These are phyloP conservation scores for Pongo pygmaeus DNA, from an alignment of 2,113 vertebrate species.

Conservation along the genomic window DNA sequence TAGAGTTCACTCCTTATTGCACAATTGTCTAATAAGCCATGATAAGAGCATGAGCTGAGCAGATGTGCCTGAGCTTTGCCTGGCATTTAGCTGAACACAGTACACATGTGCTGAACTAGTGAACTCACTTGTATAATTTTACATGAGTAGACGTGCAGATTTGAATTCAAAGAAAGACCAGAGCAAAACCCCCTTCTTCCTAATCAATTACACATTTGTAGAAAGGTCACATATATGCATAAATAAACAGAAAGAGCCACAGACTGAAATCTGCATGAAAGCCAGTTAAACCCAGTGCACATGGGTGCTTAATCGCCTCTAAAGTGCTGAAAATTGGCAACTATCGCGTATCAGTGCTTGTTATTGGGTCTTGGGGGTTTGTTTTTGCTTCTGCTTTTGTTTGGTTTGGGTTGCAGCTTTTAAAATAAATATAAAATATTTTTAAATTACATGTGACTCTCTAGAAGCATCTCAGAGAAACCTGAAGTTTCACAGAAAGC, in stretches of 20 bases:
- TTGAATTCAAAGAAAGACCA: constrained; percentile 42
- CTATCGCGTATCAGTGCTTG: neutral
- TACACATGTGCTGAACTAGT: constrained; percentile 40
- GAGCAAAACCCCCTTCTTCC: neutral
- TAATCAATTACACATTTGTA: constrained; percentile 39
- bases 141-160: constrained; percentile 23
- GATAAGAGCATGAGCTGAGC: constrained; percentile 31
- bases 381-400: neutral
- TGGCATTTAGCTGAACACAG: constrained; percentile 45
- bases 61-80: constrained; percentile 49
- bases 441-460: constrained; percentile 5
- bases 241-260: constrained; percentile 25
- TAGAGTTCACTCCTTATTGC: constrained; percentile 34
- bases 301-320: neutral
- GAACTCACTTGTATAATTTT: constrained; percentile 65
- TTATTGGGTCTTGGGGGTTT: neutral
- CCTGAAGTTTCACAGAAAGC: neutral
- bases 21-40: constrained; percentile 63
- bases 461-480: neutral
- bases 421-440: neutral
- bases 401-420: neutral
- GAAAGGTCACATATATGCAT: constrained; percentile 4
- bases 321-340: neutral
- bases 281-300: neutral
- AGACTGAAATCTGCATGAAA: neutral